These are phyloP conservation scores for Crenuchus spilurus DNA, from an alignment of 2,797 vertebrate genomes.

Conservation along the genomic window DNA sequence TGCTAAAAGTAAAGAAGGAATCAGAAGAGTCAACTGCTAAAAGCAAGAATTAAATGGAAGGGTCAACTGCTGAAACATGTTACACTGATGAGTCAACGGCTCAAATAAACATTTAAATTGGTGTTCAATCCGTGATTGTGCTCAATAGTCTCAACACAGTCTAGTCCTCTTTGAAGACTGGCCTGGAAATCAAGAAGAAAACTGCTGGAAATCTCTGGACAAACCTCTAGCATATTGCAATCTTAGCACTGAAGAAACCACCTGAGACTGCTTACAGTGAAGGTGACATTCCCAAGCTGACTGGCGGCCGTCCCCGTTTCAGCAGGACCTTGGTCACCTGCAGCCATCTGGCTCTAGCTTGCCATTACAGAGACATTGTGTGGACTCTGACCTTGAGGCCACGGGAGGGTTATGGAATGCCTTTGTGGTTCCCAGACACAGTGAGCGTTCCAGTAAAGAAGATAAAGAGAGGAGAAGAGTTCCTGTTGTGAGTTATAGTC, in stretches of 20 bases:
- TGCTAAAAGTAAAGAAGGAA: no score
- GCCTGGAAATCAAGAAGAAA: no score
- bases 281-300: constrained; percentile 62
- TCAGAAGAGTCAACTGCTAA: no score
- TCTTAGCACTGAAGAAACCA: constrained; percentile 27
- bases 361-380: constrained; percentile 62
- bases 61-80: no score
- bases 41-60: no score
- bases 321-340: constrained; percentile 48
- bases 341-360: constrained; percentile 56
- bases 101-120: no score
- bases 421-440: constrained; percentile 50
- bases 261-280: constrained; percentile 51
- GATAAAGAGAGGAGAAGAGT: constrained; percentile 42
- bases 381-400: constrained; percentile 66
- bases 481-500: constrained; percentile 50
- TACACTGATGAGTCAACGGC: no score
- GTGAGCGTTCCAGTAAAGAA: constrained; percentile 54
- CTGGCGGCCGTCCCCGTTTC: constrained; percentile 51
- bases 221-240: no score
- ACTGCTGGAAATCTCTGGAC: no score
- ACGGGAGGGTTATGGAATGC: constrained; percentile 57
- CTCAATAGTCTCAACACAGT: no score
- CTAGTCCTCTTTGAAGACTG: no score
- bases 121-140: no score